These are phyloP conservation scores for Syngnathoides biaculeatus DNA, from an alignment of 2,113 vertebrate species.

Conservation along the genomic window DNA sequence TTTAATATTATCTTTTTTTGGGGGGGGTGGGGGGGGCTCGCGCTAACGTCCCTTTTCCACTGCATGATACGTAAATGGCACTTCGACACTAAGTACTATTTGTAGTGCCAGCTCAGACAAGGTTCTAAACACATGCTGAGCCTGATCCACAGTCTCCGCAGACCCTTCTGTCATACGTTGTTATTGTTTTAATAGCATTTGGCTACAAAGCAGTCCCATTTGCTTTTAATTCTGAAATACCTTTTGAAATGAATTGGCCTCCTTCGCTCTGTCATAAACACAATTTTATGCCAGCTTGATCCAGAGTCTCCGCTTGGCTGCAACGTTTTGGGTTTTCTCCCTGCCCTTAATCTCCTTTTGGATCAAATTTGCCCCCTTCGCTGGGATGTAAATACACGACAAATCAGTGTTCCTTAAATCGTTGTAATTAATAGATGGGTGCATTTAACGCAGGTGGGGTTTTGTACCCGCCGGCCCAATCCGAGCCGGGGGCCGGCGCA, in stretches of 20 bases:
- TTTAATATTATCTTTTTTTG: background rate
- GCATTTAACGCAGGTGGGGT: background rate
- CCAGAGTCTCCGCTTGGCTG: too few species aligned
- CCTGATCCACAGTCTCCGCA: background rate
- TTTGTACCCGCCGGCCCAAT: background rate
- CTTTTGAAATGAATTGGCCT: too few species aligned
- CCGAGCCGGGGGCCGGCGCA: background rate
- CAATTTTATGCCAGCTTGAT: too few species aligned
- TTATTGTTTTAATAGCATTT: too few species aligned
- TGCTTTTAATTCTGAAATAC: too few species aligned
- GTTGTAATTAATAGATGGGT: background rate
- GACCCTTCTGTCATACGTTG: too few species aligned
- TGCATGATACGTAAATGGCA: background rate
- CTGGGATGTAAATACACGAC: background rate
- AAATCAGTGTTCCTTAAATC: background rate
- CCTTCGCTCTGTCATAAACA: too few species aligned
- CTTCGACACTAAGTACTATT: background rate
- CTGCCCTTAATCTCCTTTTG: too few species aligned
- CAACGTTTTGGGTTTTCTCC: too few species aligned
- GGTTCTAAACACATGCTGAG: background rate
- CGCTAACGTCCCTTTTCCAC: background rate
- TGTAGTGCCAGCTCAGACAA: background rate
- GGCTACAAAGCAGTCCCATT: too few species aligned
- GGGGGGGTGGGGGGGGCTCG: too few species aligned
- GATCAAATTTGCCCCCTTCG: background rate